Evolutionary conservation across 2,797 vertebrate genomes (phyloP).

Genomic region (Protosalanx chinensis): DNA sequence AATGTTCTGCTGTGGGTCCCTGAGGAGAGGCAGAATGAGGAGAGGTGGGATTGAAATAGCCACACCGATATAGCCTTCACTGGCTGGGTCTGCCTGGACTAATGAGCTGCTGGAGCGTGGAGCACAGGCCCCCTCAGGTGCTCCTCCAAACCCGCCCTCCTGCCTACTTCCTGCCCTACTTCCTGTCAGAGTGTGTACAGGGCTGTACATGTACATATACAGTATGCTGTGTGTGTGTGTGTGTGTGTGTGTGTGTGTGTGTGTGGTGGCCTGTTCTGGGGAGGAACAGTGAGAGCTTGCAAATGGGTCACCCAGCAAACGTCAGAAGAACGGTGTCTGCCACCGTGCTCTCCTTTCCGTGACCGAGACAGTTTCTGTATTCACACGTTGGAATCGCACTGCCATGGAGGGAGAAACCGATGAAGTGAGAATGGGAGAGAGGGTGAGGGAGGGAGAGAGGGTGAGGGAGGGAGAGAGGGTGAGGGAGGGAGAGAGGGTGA

Average conservation of each 20-base stretch:
- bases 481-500: not conserved
- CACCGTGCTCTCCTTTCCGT: slow-evolving; percentile 23
- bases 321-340: slow-evolving; percentile 16
- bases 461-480: not conserved
- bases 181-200: slow-evolving; percentile 35
- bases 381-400: not conserved
- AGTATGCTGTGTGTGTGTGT: slow-evolving; percentile 14
- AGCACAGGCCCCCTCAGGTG: slow-evolving; percentile 54
- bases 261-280: not conserved
- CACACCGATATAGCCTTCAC: slow-evolving; percentile 47
- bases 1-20: slow-evolving; percentile 40
- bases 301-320: slow-evolving; percentile 46
- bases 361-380: slow-evolving; percentile 9
- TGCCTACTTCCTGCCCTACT: slow-evolving; percentile 55
- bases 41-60: slow-evolving; percentile 66
- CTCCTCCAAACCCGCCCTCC: slow-evolving; percentile 51
- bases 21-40: slow-evolving; percentile 36
- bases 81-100: slow-evolving; percentile 58
- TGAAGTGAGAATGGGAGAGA: not conserved
- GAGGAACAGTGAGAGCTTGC: slow-evolving; percentile 20
- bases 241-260: not conserved
- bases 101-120: slow-evolving; percentile 60
- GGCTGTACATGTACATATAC: not conserved
- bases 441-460: not conserved
- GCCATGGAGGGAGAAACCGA: not conserved